Percentiles rank a stretch among this genome's conserved stretches.
Evolutionary conservation across 2,888 invertebrate genomes (phyloP).

Genomic region (Hoplodrina ambigua): DNA sequence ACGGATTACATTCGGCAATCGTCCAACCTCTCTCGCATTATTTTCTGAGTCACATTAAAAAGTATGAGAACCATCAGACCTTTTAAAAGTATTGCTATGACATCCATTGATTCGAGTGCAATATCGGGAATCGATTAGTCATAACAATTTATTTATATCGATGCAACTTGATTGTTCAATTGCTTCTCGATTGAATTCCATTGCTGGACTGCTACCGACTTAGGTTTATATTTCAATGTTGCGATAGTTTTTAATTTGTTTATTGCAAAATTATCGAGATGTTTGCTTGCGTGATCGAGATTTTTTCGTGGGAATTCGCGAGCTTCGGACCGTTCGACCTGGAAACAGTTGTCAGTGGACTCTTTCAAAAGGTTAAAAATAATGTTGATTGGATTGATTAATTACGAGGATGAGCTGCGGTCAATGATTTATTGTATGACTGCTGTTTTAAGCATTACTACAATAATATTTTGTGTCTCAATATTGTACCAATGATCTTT

Average conservation of each 20-base stretch:
- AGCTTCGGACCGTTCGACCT: slow-evolving; percentile 14
- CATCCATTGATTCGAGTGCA: slow-evolving; percentile 75
- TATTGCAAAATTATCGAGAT: slow-evolving; percentile 48
- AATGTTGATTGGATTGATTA: slow-evolving; percentile 31
- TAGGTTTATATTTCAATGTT: slow-evolving; percentile 38
- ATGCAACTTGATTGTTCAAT: slow-evolving; percentile 63
- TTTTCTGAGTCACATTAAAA: slow-evolving; percentile 87
- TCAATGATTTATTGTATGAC: slow-evolving; percentile 5
- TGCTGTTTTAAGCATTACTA: neutral
- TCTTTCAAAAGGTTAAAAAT: slow-evolving; percentile 18
- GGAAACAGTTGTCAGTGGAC: neutral
- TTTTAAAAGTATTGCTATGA: slow-evolving; percentile 80
- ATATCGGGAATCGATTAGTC: slow-evolving; percentile 68
- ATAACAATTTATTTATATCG: slow-evolving; percentile 62
- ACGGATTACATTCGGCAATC: slow-evolving; percentile 58
- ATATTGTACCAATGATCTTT: neutral
- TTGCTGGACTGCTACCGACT: slow-evolving; percentile 37
- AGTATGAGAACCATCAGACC: slow-evolving; percentile 87
- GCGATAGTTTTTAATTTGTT: slow-evolving; percentile 50
- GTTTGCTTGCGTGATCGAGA: slow-evolving; percentile 36
- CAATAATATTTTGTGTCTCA: neutral
- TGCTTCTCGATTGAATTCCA: slow-evolving; percentile 52
- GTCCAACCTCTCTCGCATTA: slow-evolving; percentile 73
- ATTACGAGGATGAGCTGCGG: slow-evolving; percentile 2
- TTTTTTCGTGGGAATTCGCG: slow-evolving; percentile 39